phyloP scores from a whole-genome alignment of 2,888 invertebrate genomes.

The Sialis fuliginosa region DNA sequence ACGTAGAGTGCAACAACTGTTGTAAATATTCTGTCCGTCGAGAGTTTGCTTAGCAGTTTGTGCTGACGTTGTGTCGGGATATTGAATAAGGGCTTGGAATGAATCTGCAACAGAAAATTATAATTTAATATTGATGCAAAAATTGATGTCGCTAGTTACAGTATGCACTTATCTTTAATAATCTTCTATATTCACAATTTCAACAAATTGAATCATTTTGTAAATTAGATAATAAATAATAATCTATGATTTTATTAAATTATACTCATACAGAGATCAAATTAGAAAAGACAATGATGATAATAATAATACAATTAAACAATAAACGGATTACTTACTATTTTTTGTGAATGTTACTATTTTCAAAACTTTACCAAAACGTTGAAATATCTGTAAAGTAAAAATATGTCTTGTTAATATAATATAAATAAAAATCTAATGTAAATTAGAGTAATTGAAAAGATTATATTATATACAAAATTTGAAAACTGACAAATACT shows the following conservation, averaged over 20 bases:
- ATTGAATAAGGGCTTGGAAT: conserved; percentile 98
- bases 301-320: not conserved
- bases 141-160: not conserved
- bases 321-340: conserved; percentile 48
- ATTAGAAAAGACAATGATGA: not conserved
- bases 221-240: not conserved
- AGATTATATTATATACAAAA: not conserved
- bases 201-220: too few species aligned
- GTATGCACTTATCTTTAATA: not conserved
- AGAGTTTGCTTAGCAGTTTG: conserved; percentile 93
- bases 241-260: not conserved
- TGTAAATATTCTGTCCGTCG: conserved; percentile 98
- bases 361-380: conserved; percentile 96
- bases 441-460: not conserved
- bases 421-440: not conserved
- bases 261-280: not conserved
- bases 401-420: conserved; percentile 9
- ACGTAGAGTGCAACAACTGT: conserved; percentile 96
- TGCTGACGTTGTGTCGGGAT: conserved; percentile 91
- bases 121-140: not conserved
- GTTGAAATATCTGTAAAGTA: conserved; percentile 80
- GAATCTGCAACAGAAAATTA: conserved; percentile 44
- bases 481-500: not conserved
- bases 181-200: not conserved
- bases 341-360: conserved; percentile 99